Evolutionary conservation across 2,888 invertebrate genomes (phyloP).

Genomic region (Drosophila mercatorum): DNA sequence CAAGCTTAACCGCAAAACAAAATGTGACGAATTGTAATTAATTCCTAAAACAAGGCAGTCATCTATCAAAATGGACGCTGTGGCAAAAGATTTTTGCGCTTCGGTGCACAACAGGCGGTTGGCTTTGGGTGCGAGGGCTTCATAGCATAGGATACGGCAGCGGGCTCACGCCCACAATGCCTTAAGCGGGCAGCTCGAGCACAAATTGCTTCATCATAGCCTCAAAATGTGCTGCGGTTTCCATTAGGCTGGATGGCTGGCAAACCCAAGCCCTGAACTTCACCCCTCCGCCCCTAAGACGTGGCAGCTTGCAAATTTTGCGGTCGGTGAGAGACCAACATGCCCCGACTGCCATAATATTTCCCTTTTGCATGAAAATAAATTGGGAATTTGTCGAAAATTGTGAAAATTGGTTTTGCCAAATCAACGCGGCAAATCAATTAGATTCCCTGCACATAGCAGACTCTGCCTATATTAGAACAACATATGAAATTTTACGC

Average conservation of each 20-base stretch:
- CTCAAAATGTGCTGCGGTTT: slow-evolving; percentile 76
- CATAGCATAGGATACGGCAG: neutral
- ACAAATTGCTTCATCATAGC: slow-evolving; percentile 79
- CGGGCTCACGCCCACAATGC: slow-evolving; percentile 51
- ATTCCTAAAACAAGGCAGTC: slow-evolving; percentile 80
- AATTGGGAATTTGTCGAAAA: slow-evolving; percentile 71
- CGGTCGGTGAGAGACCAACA: slow-evolving; percentile 45
- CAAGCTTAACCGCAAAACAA: slow-evolving; percentile 70
- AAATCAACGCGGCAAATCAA: slow-evolving; percentile 74
- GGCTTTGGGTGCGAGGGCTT: neutral
- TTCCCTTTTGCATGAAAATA: slow-evolving; percentile 71
- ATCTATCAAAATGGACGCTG: slow-evolving; percentile 80
- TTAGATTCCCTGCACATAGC: slow-evolving; percentile 64
- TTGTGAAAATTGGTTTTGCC: slow-evolving; percentile 59
- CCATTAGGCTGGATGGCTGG: slow-evolving; percentile 64
- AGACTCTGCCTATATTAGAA: slow-evolving; percentile 28
- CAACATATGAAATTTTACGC: slow-evolving; percentile 45
- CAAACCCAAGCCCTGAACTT: neutral
- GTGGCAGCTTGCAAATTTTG: slow-evolving; percentile 76
- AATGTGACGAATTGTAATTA: slow-evolving; percentile 83
- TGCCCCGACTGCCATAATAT: slow-evolving; percentile 66
- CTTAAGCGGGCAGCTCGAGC: slow-evolving; percentile 63
- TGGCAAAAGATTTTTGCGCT: slow-evolving; percentile 74
- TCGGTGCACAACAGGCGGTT: slow-evolving; percentile 58
- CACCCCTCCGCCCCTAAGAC: slow-evolving; percentile 18